Base-by-base conservation (phyloP, 2,888 invertebrate genomes). In the Drosophila infuscata region DNA sequence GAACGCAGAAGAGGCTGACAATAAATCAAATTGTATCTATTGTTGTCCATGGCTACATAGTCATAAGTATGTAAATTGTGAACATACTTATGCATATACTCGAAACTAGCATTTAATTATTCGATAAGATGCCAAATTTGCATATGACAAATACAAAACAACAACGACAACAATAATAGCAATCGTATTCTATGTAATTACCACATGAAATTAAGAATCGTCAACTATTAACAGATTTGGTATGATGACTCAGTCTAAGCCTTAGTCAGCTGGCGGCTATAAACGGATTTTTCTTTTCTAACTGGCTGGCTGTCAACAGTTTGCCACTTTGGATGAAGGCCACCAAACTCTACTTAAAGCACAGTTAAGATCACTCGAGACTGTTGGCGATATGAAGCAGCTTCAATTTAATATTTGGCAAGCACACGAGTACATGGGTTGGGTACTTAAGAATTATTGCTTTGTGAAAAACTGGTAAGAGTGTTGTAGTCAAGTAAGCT, bases 21-120 rank as follows among this genome's bases (percentile, higher is more conserved):
- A 88, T 88, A 82, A 86, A 88, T 86, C 87, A 86, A 83, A 81
- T 72, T 64, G 60, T 67, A 66, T 73, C 78, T 80, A 76, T 85
- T 82, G 75, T 85, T 82, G 75, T 76, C 74, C 60, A 51, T 33
- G 25, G 51, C 53, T 51, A 66, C 61, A 72, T 77, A 70, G 48
- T 32, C 51, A 66, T 33, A 51, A 38, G 64, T 53, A 70, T 81
- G 69, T 79, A 72, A 76, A 70, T 76, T 49, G 52, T 35, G 71
- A 52, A 68, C 69, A 72, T 74, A 70, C 69, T 56, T 70, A 71
- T 80, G 73, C 58, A 59, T 74, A 65, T 41, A 74, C 56, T 54
- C 33, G 60, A 49, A 58, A 73, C 57, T 78, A 59, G 52, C 51
- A 58, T 65, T 74, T 82, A 88, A 88, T 88, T 83, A 84, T 84